A percentile compares a stretch with the other conserved stretches of the same genome.
Conservation (phyloP, 2,888 invertebrate species). For the Morpho achilles region DNA sequence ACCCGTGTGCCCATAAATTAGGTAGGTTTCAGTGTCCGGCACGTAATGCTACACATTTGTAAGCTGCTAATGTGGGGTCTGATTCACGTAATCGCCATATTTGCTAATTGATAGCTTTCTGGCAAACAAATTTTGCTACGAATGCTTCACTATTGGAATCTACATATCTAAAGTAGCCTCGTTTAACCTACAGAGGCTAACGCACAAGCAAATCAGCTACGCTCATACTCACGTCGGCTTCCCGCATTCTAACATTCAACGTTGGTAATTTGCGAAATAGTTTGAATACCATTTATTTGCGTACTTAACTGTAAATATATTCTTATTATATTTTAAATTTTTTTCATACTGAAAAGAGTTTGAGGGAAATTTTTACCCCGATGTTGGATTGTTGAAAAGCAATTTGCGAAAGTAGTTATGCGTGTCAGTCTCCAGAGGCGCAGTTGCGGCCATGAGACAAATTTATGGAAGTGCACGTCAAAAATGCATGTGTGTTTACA, state of each 20-base stretch:
- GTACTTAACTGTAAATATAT: no score
- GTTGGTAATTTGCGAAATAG: no score
- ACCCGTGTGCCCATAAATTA: slow-evolving; percentile 7
- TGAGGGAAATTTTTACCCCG: no score
- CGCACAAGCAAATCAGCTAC: no score
- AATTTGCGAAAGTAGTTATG: not conserved
- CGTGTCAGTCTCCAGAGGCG: not conserved
- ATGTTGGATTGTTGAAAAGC: not conserved
- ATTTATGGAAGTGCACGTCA: not conserved
- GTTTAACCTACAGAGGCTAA: no score
- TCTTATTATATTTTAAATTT: no score
- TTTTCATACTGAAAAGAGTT: no score
- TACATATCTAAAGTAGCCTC: no score
- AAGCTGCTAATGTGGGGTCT: slow-evolving; percentile 9
- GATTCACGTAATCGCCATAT: slow-evolving; percentile 10
- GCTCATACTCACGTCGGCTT: no score
- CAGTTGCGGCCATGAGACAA: not conserved
- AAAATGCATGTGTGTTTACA: not conserved
- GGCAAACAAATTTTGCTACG: not conserved
- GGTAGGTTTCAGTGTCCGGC: slow-evolving; percentile 7
- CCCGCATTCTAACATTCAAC: no score
- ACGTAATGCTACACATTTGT: slow-evolving; percentile 11
- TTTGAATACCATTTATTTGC: no score
- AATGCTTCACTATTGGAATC: no score
- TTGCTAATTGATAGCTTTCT: slow-evolving; percentile 6